phyloP scores from a whole-genome alignment of 1,140 invertebrate species.

The Pararge aegeria region DNA sequence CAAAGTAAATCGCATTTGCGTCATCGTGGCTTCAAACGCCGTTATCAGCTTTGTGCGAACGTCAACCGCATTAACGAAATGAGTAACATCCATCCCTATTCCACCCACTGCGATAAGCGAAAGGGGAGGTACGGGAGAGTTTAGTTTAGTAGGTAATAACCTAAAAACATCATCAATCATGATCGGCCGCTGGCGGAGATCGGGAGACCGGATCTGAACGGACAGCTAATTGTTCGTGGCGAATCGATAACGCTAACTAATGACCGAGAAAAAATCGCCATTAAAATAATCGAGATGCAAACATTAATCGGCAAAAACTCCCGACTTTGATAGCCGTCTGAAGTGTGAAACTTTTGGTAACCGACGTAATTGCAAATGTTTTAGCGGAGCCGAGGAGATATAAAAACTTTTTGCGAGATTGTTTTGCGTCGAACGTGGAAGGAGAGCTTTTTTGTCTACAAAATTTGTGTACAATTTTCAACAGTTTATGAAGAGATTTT shows the following conservation, averaged over 20 bases:
- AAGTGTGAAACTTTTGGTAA: conserved; percentile 22
- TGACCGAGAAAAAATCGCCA: conserved; percentile 46
- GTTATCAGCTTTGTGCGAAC: conserved; percentile 55
- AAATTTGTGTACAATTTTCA: background rate
- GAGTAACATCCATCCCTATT: conserved; percentile 45
- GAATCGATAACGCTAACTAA: conserved; percentile 59
- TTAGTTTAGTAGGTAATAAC: conserved; percentile 51
- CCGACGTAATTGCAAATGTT: conserved; percentile 21
- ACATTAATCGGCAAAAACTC: conserved; percentile 26
- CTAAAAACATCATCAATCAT: conserved; percentile 71
- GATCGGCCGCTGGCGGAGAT: conserved; percentile 42
- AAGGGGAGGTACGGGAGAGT: conserved; percentile 39
- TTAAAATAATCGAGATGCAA: conserved; percentile 52
- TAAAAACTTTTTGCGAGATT: conserved; percentile 23
- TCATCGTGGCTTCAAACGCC: conserved; percentile 46
- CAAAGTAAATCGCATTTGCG: conserved; percentile 36
- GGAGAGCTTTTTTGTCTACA: background rate
- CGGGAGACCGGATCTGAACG: conserved; percentile 39
- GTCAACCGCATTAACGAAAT: conserved; percentile 62
- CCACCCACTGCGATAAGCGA: conserved; percentile 45
- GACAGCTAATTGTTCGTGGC: conserved; percentile 58
- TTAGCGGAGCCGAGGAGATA: conserved; percentile 16
- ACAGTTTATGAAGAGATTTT: conserved; percentile 1
- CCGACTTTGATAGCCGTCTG: conserved; percentile 11
- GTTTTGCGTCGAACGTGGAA: conserved; percentile 8